Evolutionary conservation across 2,888 invertebrate species (phyloP).

Genomic region (Leucozona laternaria): DNA sequence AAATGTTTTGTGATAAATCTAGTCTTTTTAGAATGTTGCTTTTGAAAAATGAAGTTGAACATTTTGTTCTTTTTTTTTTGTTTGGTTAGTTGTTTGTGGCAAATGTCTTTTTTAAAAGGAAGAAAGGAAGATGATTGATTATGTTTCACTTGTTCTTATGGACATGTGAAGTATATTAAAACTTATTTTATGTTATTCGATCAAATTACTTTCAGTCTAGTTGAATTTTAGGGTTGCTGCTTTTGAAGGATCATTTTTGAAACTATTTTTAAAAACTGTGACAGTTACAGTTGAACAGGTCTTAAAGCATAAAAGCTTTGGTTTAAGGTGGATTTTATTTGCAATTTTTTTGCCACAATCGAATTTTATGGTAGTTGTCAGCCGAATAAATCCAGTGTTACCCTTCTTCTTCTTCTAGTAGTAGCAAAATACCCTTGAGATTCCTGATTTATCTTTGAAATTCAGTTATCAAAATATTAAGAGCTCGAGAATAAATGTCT

Average conservation of each 20-base stretch:
- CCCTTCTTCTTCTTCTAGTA: too few species aligned
- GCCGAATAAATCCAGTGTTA: too few species aligned
- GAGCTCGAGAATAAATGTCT: too few species aligned
- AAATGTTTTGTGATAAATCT: slow-evolving; percentile 34
- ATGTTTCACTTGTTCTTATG: slow-evolving; percentile 15
- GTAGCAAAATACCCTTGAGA: too few species aligned
- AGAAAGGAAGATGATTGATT: slow-evolving; percentile 32
- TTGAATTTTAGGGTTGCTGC: background rate
- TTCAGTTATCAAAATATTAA: too few species aligned
- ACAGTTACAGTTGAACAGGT: background rate
- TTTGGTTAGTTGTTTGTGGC: background rate
- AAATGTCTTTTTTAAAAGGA: background rate
- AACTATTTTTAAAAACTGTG: background rate
- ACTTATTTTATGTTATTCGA: slow-evolving; percentile 13
- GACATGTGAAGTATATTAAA: slow-evolving; percentile 25
- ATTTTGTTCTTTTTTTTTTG: background rate
- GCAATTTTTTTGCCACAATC: too few species aligned
- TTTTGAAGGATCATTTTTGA: background rate
- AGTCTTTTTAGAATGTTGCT: slow-evolving; percentile 4
- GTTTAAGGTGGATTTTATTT: background rate
- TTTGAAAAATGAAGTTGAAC: slow-evolving; percentile 30
- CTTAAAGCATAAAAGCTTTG: background rate
- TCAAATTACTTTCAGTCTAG: slow-evolving; percentile 3
- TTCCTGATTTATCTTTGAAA: too few species aligned
- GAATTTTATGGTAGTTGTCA: too few species aligned